Base-by-base conservation (phyloP, 1,140 invertebrate genomes). In the Monomorium pharaonis region DNA sequence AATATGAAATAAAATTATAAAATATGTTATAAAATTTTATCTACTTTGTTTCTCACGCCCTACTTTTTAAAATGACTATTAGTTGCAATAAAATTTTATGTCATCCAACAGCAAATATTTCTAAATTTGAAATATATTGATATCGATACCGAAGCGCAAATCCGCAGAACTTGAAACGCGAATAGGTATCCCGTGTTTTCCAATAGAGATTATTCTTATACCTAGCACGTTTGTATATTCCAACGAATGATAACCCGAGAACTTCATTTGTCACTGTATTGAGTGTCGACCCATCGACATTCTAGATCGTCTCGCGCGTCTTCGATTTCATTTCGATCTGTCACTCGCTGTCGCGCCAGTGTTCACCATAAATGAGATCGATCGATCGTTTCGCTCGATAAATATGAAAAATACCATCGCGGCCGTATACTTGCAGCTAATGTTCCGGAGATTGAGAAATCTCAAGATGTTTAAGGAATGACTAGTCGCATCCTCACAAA, bases 321-420 rank as follows among this genome's bases (percentile, higher is more conserved):
- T 70, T 69, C 62, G 62, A 37, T n/a, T 69, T 80, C 47, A 47
- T 69, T 21, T 44, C 77, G 77, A 81, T 70, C 63, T 70, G 63
- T 56, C 77, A 42, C 3, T 81, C 33, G 47, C 16, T 54, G 63
- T 42, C 65, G 33, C 18, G 16, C 24, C 30, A 42, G 21, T 69
- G 33, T 70, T 81, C 49, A 65, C 14, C 65, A 24, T 51, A 56
- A 70, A 44, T 81, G 47, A 81, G 47, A 70, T 44, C 65, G 49
- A 56, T 70, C 49, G 18, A 44, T 24, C 33, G 27, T 81, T 44
- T 18, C 49, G 78, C 10, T 70, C 63, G 21, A 54, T 56, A 56
- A 81, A 81, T 81, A 24, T 49, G n/a, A 78, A 47, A 77, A 33
- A 44, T 67, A 14, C 21, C 27, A 54, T 56, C 51, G 16, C 65